A percentile compares a stretch with the other conserved stretches of the same genome.
phyloP scores from a whole-genome alignment of 2,113 vertebrate genomes.

The Lethenteron camtschaticum region DNA sequence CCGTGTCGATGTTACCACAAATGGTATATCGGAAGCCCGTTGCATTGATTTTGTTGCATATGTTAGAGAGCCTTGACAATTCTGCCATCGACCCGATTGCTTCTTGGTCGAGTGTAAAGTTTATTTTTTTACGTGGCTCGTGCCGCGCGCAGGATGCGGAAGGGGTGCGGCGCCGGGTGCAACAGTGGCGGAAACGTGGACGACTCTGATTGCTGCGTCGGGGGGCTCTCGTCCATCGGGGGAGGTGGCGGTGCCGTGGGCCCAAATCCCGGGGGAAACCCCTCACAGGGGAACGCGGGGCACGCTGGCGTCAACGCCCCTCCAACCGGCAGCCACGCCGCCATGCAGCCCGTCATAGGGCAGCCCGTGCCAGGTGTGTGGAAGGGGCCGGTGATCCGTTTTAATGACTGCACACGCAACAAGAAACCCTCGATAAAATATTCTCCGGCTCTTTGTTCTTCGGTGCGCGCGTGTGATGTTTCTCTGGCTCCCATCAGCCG shows the following conservation, averaged over 20 bases:
- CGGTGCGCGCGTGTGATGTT: no score
- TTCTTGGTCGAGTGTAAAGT: not conserved
- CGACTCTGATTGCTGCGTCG: slow-evolving; percentile 30
- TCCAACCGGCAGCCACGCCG: not conserved
- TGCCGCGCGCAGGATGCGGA: slow-evolving; percentile 38
- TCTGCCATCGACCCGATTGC: no score
- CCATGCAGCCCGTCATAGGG: not conserved
- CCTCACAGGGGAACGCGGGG: slow-evolving; percentile 41
- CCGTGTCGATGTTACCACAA: no score
- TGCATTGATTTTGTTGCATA: no score
- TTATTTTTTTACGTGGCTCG: no score
- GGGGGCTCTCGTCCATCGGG: slow-evolving; percentile 27
- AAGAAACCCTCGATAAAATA: no score
- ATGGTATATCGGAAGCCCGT: no score
- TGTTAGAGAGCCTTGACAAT: no score
- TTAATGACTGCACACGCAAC: no score
- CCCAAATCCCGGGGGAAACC: slow-evolving; percentile 30
- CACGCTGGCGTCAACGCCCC: slow-evolving; percentile 28
- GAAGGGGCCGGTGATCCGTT: not conserved
- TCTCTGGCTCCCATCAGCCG: no score
- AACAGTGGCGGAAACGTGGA: slow-evolving; percentile 47
- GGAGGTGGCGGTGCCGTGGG: slow-evolving; percentile 22
- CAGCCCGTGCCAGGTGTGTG: not conserved
- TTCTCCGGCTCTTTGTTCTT: no score
- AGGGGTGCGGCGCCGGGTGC: slow-evolving; percentile 58